Evolutionary conservation across 92 coral and sea anemone species (phyloP).

Genomic region (Heliopora coerulea): DNA sequence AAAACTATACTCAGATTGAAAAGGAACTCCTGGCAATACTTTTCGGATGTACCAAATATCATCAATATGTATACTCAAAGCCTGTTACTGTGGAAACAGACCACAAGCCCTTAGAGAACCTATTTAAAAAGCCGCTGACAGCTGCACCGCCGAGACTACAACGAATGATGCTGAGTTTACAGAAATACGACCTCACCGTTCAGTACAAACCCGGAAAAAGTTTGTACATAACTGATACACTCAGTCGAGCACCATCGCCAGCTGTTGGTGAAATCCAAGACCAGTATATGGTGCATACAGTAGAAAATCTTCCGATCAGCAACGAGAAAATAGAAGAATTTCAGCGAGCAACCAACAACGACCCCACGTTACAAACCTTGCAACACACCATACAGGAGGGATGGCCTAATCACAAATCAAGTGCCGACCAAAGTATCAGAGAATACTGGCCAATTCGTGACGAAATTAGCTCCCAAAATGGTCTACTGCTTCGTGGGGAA

Average conservation of each 20-base stretch:
- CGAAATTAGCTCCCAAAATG: not conserved
- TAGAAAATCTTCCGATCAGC: conserved; percentile 24
- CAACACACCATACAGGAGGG: not conserved
- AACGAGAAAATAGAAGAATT: not conserved
- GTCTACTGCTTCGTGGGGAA: not conserved
- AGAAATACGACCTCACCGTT: conserved; percentile 36
- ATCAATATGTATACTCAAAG: conserved; percentile 30
- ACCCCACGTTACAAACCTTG: not conserved
- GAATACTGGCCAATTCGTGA: not conserved
- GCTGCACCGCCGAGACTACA: conserved; percentile 41
- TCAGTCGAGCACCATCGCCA: conserved; percentile 45
- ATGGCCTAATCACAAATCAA: not conserved
- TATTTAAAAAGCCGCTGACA: conserved; percentile 33
- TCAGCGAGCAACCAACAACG: not conserved
- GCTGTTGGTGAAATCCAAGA: conserved; percentile 1
- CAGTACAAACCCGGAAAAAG: conserved; percentile 26
- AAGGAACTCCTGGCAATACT: conserved; percentile 39
- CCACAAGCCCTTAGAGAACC: not conserved
- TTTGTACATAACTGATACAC: conserved; percentile 29
- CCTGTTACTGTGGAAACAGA: not conserved
- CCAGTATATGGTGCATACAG: not conserved
- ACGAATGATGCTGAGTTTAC: conserved; percentile 51
- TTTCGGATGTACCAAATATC: conserved; percentile 32
- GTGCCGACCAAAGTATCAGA: not conserved
- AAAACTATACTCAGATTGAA: conserved; percentile 37